A percentile compares a stretch with the other conserved stretches of the same genome.
phyloP scores from a whole-genome alignment of 2,113 vertebrate genomes.

The Boulengeromyrus knoepffleri region DNA sequence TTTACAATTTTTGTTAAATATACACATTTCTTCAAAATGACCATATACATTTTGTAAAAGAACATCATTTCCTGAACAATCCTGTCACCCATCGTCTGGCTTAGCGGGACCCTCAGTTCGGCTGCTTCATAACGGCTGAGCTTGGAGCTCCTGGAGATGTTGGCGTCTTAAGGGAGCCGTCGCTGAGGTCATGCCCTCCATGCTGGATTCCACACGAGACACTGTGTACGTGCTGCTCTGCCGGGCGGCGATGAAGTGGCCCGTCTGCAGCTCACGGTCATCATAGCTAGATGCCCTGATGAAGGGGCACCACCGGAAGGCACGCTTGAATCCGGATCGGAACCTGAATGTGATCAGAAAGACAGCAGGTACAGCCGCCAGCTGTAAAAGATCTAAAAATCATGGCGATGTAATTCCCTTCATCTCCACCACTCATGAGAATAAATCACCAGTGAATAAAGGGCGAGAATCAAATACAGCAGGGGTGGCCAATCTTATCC shows the following conservation, averaged over 20 bases:
- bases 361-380: background rate
- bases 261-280: conserved; percentile 24
- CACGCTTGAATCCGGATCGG: conserved; percentile 27
- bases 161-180: conserved; percentile 47
- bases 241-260: conserved; percentile 56
- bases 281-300: conserved; percentile 21
- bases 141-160: conserved; percentile 50
- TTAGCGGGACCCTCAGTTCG: background rate
- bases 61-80: background rate
- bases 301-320: conserved; percentile 35
- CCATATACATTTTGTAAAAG: background rate
- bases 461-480: too few species aligned
- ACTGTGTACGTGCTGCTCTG: conserved; percentile 69
- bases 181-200: conserved; percentile 37
- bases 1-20: background rate
- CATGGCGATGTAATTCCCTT: background rate
- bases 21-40: background rate
- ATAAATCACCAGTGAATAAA: background rate
- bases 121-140: conserved; percentile 37
- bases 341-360: background rate
- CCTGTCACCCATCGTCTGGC: too few species aligned
- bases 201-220: conserved; percentile 66
- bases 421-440: background rate
- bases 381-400: background rate
- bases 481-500: too few species aligned